phyloP scores from a whole-genome alignment of 2,797 vertebrate genomes.

The Phrynocephalus vlangalii region DNA sequence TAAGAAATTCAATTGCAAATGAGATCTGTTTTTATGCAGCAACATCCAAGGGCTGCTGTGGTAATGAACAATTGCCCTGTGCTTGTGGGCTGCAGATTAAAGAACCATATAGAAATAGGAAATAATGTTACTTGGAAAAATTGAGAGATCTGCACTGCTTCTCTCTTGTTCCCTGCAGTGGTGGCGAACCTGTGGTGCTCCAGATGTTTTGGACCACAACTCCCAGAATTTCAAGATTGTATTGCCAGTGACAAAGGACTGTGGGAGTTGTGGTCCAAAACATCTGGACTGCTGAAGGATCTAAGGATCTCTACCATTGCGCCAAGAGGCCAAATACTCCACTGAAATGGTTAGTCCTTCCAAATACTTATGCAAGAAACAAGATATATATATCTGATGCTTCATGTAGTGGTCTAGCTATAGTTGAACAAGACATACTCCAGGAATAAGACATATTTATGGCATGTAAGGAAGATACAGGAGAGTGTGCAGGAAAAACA shows the following conservation, averaged over 20 bases:
- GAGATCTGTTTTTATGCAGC: conserved; percentile 9
- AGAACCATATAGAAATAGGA: conserved; percentile 13
- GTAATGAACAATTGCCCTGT: conserved; percentile 20
- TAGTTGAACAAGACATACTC: conserved; percentile 9
- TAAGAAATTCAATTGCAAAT: conserved; percentile 24
- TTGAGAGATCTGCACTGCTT: background rate
- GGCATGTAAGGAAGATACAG: background rate
- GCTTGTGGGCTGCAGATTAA: background rate
- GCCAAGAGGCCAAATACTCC: background rate
- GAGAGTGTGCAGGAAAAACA: background rate
- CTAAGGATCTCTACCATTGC: background rate
- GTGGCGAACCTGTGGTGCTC: too few relatives aligned
- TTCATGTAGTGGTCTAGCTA: background rate
- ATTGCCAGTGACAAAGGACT: too few relatives aligned
- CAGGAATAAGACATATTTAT: too few relatives aligned
- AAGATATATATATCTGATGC: background rate
- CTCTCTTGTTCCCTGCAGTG: too few relatives aligned
- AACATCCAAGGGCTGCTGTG: conserved; percentile 2
- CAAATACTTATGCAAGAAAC: background rate
- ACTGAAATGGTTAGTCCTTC: background rate
- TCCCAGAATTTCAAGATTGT: too few relatives aligned
- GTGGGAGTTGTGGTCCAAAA: too few relatives aligned
- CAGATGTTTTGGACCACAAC: too few relatives aligned
- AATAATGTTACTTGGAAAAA: background rate
- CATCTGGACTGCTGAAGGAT: too few relatives aligned